A percentile compares a stretch with the other conserved stretches of the same genome.
Conservation (phyloP, 2,113 vertebrate species). For the Parus major region DNA sequence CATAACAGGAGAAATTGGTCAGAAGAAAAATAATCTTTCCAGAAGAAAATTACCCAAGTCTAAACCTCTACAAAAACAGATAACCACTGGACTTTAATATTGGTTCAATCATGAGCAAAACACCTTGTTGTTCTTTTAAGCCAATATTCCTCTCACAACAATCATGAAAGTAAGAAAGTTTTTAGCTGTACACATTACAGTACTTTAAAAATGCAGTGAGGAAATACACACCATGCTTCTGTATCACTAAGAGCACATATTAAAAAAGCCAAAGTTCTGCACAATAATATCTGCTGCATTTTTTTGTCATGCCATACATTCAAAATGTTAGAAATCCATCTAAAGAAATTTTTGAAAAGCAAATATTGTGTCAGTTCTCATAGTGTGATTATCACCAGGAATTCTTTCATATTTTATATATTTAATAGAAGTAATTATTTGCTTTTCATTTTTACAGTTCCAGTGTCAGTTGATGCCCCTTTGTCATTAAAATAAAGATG, state of each 20-base stretch:
- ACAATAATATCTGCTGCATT: constrained; percentile 7
- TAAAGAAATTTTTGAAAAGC: constrained; percentile 64
- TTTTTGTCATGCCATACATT: constrained; percentile 18
- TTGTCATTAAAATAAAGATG: constrained; percentile 92
- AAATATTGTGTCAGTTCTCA: constrained; percentile 73
- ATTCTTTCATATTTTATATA: constrained; percentile 78
- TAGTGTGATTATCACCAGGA: constrained; percentile 63
- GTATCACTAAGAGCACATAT: background rate
- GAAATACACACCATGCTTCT: background rate
- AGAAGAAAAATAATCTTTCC: constrained; percentile 97
- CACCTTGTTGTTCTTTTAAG: constrained; percentile 76
- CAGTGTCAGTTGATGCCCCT: constrained; percentile 85
- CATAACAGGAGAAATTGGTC: constrained; percentile 95
- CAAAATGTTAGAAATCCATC: constrained; percentile 37
- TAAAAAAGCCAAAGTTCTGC: constrained; percentile 30
- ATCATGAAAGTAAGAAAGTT: constrained; percentile 69
- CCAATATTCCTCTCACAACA: constrained; percentile 29
- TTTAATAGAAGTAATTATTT: constrained; percentile 88
- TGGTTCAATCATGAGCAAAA: constrained; percentile 83
- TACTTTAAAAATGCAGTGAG: constrained; percentile 20
- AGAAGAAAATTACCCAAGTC: constrained; percentile 96
- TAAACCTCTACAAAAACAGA: constrained; percentile 92
- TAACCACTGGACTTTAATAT: constrained; percentile 91
- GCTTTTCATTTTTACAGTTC: constrained; percentile 85
- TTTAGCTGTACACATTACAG: constrained; percentile 36